Evolutionary conservation across 2,113 vertebrate species (phyloP).

Genomic region (Hippocampus mohnikei): DNA sequence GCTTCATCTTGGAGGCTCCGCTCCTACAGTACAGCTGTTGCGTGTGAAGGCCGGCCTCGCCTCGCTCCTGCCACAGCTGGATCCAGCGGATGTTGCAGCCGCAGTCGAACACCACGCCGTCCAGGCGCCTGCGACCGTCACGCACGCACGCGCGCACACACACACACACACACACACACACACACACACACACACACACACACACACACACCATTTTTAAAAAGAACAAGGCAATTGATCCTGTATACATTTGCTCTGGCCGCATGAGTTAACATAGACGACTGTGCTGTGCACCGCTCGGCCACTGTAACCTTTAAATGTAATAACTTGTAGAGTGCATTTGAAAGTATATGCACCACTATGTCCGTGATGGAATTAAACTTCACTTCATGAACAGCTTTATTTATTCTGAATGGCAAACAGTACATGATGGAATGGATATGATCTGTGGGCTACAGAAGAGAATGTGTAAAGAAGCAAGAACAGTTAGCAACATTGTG

Average conservation of each 20-base stretch:
- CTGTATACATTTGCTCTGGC: background rate
- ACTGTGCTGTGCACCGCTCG: background rate
- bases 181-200: too few species aligned
- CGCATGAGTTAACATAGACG: background rate
- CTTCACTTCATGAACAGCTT: background rate
- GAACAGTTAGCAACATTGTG: too few species aligned
- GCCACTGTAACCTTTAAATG: background rate
- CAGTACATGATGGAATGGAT: background rate
- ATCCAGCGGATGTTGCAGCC: conserved; percentile 97
- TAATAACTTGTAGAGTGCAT: background rate
- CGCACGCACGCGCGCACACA: background rate
- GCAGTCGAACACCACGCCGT: conserved; percentile 89
- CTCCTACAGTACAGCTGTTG: conserved; percentile 87
- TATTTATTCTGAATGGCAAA: background rate
- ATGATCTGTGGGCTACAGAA: too few species aligned
- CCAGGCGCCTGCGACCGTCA: conserved; percentile 77
- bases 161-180: too few species aligned
- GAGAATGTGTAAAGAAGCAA: too few species aligned
- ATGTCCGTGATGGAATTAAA: background rate
- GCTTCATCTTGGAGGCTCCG: conserved; percentile 76
- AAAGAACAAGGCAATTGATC: background rate
- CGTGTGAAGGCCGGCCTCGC: conserved; percentile 81
- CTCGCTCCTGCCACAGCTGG: conserved; percentile 93
- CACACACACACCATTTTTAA: background rate
- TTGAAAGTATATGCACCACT: background rate